A percentile compares a stretch with the other conserved stretches of the same genome.
phyloP scores from a whole-genome alignment of 2,797 vertebrate species.

The Pantherophis alleghaniensis region DNA sequence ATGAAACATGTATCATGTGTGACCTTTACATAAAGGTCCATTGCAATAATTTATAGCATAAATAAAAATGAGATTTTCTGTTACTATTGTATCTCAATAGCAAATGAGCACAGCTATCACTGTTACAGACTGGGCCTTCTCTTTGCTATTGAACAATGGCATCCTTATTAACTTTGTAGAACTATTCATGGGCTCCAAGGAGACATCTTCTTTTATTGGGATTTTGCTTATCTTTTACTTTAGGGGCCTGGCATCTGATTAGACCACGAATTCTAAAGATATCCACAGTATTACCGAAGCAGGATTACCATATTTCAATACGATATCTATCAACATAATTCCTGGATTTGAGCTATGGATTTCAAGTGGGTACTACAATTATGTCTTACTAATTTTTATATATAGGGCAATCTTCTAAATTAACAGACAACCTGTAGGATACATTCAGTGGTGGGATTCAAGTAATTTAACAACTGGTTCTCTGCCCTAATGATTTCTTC shows the following conservation, averaged over 20 bases:
- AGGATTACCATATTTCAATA: background rate
- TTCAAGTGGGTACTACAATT: background rate
- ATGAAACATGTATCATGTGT: conserved; percentile 24
- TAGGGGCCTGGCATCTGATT: conserved; percentile 17
- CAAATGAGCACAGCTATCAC: conserved; percentile 66
- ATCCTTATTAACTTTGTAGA: conserved; percentile 63
- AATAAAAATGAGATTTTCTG: conserved; percentile 48
- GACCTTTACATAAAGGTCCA: conserved; percentile 16
- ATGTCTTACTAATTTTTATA: background rate
- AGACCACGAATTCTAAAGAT: conserved; percentile 13
- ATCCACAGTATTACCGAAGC: background rate
- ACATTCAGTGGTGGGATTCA: no score
- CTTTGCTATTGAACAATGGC: conserved; percentile 67
- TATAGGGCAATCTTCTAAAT: background rate
- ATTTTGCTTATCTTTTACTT: conserved; percentile 50
- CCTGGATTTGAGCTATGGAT: background rate
- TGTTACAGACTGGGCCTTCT: conserved; percentile 66
- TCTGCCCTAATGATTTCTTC: no score
- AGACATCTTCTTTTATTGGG: conserved; percentile 59
- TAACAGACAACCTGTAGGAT: background rate
- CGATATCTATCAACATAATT: background rate
- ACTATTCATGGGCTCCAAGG: conserved; percentile 70
- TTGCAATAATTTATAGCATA: conserved; percentile 11
- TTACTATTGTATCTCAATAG: conserved; percentile 53
- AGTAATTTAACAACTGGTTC: no score